Base-by-base conservation (phyloP, 2,888 invertebrate species). In the Melanophora roralis region DNA sequence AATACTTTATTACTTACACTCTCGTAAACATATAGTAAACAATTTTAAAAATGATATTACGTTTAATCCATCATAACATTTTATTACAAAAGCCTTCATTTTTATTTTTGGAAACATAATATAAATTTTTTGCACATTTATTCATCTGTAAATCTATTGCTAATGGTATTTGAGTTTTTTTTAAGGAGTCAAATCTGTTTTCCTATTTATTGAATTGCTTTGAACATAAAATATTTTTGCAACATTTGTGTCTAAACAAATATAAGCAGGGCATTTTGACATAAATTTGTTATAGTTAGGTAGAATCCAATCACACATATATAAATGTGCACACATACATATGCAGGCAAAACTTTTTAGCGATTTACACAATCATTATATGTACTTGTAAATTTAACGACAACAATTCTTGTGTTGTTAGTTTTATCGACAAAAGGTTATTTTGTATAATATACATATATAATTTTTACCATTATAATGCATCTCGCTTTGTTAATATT, bases 221-320 rank as follows among this genome's bases (percentile, higher is more conserved):
- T 34, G 34, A 23, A 23, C 27, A n/a, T 34, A 53, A 53, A 53
- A 53, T 34, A 53, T 34, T 34, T 53, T 16, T 34, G 34, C 53
- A 16, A 34, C 34, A 14, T 16, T 53, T 34, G 8, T 32, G 53
- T n/a, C 14, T 32, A 9, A 8, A 53, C n/a, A 16, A 32, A 11
- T 34, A 16, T 16, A 16, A 53, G 9, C 53, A 53, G 27, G 53
- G 34, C 53, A 34, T 34, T 53, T 9, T 53, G 53, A 34, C 38
- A 38, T 57, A 38, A 38, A 57, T 57, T 57, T 57, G 57, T 57
- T 38, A 38, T 57, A 38, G 36, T 38, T 57, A 38, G n/a, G 21
- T 38, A 38, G 38, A 57, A 57, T 57, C 21, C 19, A 57, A 57
- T 38, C 38, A 57, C 36, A 55, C 12, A 38, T 21, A 14, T 21